These are phyloP conservation scores for Caretta caretta DNA, from an alignment of 2,113 vertebrate genomes.

Conservation along the genomic window DNA sequence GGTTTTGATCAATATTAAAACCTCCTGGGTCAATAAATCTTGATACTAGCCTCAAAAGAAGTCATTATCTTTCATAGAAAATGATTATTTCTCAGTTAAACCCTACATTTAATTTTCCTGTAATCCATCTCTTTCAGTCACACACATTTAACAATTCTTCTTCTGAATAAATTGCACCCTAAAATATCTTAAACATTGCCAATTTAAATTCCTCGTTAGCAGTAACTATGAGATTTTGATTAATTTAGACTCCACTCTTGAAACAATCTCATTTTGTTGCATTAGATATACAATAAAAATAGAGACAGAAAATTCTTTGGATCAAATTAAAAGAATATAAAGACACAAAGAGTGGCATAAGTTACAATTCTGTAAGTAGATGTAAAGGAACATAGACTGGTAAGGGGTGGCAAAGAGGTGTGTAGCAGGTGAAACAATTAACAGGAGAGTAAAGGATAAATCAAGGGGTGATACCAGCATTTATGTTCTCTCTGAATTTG, in stretches of 20 bases:
- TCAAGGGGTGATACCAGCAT: background rate
- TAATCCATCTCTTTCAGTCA: slow-evolving; percentile 71
- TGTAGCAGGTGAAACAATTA: background rate
- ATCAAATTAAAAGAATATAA: background rate
- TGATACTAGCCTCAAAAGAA: slow-evolving; percentile 69
- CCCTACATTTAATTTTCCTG: slow-evolving; percentile 70
- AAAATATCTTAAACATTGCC: background rate
- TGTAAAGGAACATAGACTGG: background rate
- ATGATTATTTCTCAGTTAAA: slow-evolving; percentile 81
- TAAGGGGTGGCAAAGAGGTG: background rate
- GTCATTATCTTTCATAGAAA: slow-evolving; percentile 79
- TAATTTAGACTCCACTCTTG: rapidly evolving
- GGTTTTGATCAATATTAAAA: slow-evolving; percentile 72
- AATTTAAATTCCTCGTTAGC: slow-evolving; percentile 8
- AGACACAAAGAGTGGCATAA: background rate
- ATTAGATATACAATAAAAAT: background rate
- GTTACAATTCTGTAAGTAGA: background rate
- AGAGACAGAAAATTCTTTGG: background rate
- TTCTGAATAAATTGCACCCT: slow-evolving; percentile 18
- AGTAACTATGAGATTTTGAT: background rate
- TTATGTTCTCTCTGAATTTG: background rate
- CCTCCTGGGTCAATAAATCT: slow-evolving; percentile 78
- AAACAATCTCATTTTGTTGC: background rate
- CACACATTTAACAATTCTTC: background rate
- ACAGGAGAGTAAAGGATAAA: background rate